phyloP scores from a whole-genome alignment of 1,140 invertebrate genomes.

The Alviniconcha marisindica region DNA sequence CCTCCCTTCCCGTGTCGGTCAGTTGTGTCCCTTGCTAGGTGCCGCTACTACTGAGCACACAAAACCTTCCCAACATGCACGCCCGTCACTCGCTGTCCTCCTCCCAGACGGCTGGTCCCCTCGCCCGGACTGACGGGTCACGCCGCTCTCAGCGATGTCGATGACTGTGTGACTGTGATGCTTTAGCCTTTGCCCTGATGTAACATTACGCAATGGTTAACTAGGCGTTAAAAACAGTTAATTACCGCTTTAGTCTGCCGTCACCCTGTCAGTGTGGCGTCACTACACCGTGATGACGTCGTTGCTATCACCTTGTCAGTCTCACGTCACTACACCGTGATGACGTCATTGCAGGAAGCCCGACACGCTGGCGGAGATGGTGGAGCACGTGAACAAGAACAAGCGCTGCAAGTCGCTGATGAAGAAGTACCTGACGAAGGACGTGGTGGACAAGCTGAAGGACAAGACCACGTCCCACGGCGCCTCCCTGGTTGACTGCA shows the following conservation, averaged over 20 bases:
- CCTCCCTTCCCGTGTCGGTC: no score
- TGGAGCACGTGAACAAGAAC: conserved; percentile 48
- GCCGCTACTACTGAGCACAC: no score
- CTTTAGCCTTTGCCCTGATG: no score
- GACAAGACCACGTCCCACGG: conserved; percentile 60
- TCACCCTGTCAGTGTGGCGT: background rate
- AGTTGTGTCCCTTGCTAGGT: no score
- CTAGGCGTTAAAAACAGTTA: no score
- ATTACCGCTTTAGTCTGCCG: background rate
- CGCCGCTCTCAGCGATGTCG: no score
- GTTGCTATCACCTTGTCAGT: background rate
- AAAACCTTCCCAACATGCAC: no score
- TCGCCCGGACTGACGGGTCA: no score
- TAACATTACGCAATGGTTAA: no score
- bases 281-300: background rate
- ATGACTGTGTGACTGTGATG: no score
- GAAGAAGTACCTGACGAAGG: conserved; percentile 65
- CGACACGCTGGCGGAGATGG: conserved; percentile 50
- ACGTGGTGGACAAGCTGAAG: conserved; percentile 62
- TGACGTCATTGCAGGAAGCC: conserved; percentile 42
- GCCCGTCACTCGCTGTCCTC: no score
- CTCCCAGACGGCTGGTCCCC: no score
- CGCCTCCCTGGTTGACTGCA: conserved; percentile 64
- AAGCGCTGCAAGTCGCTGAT: conserved; percentile 63
- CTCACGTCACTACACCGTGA: background rate